Percentiles rank a stretch among this genome's conserved stretches.
Conservation (phyloP, 2,888 invertebrate species). For the Chirona hameri region DNA sequence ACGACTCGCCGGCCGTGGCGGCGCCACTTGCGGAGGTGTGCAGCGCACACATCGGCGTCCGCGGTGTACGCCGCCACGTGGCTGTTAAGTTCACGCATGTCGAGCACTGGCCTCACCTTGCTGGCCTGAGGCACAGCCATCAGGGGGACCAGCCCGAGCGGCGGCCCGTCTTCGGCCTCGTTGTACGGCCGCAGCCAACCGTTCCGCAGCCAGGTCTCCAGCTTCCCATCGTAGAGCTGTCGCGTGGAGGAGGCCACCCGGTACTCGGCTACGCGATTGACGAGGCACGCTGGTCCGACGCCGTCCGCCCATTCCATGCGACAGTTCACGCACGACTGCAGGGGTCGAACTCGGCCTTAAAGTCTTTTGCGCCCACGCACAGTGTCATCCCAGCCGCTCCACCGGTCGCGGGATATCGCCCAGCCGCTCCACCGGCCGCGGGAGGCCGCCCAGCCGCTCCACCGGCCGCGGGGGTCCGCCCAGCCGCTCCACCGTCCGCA, state of each 20-base stretch:
- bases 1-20: too few relatives aligned
- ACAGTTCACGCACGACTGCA: background rate
- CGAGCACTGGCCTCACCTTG: background rate
- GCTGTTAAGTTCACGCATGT: background rate
- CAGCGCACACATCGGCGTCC: background rate
- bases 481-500: too few relatives aligned
- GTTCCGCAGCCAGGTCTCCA: background rate
- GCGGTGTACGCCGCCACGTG: background rate
- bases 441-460: too few relatives aligned
- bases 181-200: slow-evolving; percentile 5
- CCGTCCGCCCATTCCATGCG: slow-evolving; percentile 32
- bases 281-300: slow-evolving; percentile 12
- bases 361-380: background rate
- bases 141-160: background rate
- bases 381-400: too few relatives aligned
- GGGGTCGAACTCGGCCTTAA: background rate
- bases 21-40: too few relatives aligned
- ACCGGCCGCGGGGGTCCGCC: too few relatives aligned
- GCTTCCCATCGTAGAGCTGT: background rate
- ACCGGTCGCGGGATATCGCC: too few relatives aligned
- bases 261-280: slow-evolving; percentile 29
- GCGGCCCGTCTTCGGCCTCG: background rate
- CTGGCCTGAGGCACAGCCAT: slow-evolving; percentile 27
- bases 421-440: too few relatives aligned
- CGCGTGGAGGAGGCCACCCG: background rate